A percentile compares a stretch with the other conserved stretches of the same genome.
Conservation (phyloP, 2,113 vertebrate genomes). For the Poeciliopsis turrubarensis region DNA sequence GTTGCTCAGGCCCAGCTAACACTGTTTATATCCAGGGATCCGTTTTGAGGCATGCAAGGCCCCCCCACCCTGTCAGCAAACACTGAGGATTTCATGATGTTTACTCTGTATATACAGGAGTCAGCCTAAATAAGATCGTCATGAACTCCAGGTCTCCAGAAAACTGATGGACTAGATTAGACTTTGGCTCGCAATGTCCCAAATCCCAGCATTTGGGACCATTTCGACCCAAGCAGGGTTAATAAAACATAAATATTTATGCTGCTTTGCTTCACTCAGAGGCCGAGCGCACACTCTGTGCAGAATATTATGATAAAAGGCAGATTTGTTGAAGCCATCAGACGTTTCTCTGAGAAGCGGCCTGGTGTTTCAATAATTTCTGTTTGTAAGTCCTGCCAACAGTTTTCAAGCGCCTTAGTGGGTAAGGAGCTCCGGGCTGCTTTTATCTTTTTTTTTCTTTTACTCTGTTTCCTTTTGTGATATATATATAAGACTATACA, state of each 20-base stretch:
- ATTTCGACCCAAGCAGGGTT: conserved; percentile 69
- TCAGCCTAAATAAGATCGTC: conserved; percentile 76
- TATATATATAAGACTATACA: no score
- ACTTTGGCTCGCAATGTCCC: conserved; percentile 56
- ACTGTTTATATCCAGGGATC: conserved; percentile 79
- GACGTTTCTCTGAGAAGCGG: conserved; percentile 41
- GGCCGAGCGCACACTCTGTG: conserved; percentile 46
- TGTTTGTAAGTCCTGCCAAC: not conserved
- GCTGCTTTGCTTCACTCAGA: conserved; percentile 51
- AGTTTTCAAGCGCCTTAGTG: not conserved
- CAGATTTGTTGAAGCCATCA: conserved; percentile 62
- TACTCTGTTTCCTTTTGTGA: no score
- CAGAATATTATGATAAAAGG: conserved; percentile 57
- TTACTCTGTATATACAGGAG: conserved; percentile 82
- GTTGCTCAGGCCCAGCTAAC: conserved; percentile 74
- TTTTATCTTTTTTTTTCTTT: not conserved
- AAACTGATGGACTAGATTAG: conserved; percentile 78
- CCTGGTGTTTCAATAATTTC: conserved; percentile 15
- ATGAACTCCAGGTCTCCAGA: conserved; percentile 59
- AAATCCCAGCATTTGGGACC: conserved; percentile 64
- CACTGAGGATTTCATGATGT: conserved; percentile 77
- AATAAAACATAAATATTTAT: conserved; percentile 78
- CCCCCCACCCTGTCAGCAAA: conserved; percentile 65
- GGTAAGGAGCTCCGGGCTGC: not conserved
- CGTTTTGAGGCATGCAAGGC: conserved; percentile 77